Evolutionary conservation across 2,888 invertebrate species (phyloP), one percentile per base, ranked within the genome.

Genomic region (Cepaea hortensis): DNA sequence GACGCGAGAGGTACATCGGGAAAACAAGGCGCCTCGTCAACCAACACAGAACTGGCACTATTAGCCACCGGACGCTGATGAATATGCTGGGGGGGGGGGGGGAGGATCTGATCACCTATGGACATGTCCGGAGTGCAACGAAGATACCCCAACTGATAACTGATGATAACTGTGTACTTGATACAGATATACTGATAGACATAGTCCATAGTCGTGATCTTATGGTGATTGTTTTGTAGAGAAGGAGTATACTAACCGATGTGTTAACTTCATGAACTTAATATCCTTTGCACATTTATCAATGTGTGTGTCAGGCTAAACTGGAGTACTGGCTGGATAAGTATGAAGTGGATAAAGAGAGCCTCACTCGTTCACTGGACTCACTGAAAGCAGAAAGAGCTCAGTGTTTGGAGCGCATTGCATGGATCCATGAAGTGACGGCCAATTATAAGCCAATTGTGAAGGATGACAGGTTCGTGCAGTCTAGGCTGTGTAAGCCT

Each of bases 251-350:
- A 35, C 35, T 35, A 35, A 35, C 35, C 1, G 35, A 35, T 35
- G 35, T 35, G 35, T 55, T 81, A 35, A 65, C 80, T 72, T 76
- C 65, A 18, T 23, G 75, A 48, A 23, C 23, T 50, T 80, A 62
- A 46, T 46, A n/a, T 7, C 15, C 23, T 23, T 50, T 6, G 15
- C 18, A 2, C 13, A 48, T 46, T 48, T 46, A 4, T 48, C 79
- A 4, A 23, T 5, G n/a, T 23, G 13, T 70, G 46, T 3, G 7
- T 5, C 62, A 82, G 82, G n/a, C 73, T 18, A 70, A 61, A 61
- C n/a, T 84, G 18, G 84, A 84, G 68, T 48, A 65, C 65, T 84
- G 84, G 84, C 48, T 84, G 6, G 84, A 84, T 3, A 84, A 84
- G n/a, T 84, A 84, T 35, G 84, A 84, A 61, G n/a, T 18, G 6